These are phyloP conservation scores for Drosophila ficusphila DNA, from an alignment of 1,140 invertebrate species.

Conservation along the genomic window DNA sequence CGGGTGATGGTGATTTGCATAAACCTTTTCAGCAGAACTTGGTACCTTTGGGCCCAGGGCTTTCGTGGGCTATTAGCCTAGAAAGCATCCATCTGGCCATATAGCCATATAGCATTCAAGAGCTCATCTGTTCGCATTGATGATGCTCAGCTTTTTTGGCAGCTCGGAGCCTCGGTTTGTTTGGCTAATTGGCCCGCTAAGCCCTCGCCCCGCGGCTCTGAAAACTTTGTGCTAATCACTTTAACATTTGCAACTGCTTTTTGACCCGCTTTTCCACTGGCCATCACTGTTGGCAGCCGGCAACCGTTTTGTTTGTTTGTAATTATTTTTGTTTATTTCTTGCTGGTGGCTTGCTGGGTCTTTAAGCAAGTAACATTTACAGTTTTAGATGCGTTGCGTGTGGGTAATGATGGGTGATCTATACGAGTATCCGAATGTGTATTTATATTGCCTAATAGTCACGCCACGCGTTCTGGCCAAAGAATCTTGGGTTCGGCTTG, in stretches of 20 bases:
- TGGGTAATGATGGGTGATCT: constrained; percentile 65
- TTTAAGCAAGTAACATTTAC: constrained; percentile 70
- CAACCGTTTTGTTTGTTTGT: constrained; percentile 57
- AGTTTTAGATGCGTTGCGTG: constrained; percentile 74
- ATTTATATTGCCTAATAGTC: constrained; percentile 60
- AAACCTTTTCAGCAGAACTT: constrained; percentile 35
- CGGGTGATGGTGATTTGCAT: constrained; percentile 68
- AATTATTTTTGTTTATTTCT: constrained; percentile 55
- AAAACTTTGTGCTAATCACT: constrained; percentile 73
- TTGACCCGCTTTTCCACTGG: constrained; percentile 71
- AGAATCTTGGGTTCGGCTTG: constrained; percentile 19
- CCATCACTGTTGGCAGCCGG: constrained; percentile 23
- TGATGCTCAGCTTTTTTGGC: constrained; percentile 72
- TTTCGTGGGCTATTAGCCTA: constrained; percentile 74
- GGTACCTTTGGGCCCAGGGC: constrained; percentile 39
- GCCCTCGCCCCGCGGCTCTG: constrained; percentile 10
- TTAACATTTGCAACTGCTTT: constrained; percentile 77
- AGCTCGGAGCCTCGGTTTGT: constrained; percentile 53
- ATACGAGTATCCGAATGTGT: constrained; percentile 49
- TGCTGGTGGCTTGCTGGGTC: constrained; percentile 16
- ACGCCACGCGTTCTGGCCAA: constrained; percentile 31
- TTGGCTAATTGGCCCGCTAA: constrained; percentile 62
- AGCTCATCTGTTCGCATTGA: constrained; percentile 46
- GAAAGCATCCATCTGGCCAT: constrained; percentile 49
- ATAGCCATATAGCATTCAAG: constrained; percentile 7